A percentile compares a stretch with the other conserved stretches of the same genome.
Evolutionary conservation across 2,888 invertebrate species (phyloP).

Genomic region (Criorhina ranunculi): DNA sequence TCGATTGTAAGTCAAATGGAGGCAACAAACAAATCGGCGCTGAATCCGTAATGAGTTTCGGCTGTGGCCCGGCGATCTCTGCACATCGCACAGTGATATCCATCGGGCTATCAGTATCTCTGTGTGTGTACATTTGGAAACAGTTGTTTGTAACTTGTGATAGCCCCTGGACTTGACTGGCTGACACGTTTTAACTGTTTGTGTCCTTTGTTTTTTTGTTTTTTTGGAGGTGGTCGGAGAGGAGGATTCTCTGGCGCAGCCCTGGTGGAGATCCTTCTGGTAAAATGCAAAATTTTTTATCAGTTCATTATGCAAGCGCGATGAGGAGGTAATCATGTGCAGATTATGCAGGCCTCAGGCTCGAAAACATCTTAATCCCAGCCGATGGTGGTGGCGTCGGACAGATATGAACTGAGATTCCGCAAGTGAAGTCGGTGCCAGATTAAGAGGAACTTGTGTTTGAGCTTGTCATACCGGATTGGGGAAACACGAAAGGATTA

Average conservation of each 20-base stretch:
- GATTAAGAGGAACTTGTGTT: constrained; percentile 52
- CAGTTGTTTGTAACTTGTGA: constrained; percentile 66
- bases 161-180: constrained; percentile 58
- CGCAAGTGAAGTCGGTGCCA: background rate
- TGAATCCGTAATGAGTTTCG: constrained; percentile 81
- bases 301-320: constrained; percentile 74
- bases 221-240: constrained; percentile 1
- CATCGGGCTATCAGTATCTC: constrained; percentile 70
- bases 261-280: constrained; percentile 49
- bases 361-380: constrained; percentile 66
- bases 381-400: background rate
- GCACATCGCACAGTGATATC: constrained; percentile 58
- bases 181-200: constrained; percentile 54
- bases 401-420: constrained; percentile 6
- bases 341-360: constrained; percentile 74
- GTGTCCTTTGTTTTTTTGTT: constrained; percentile 30
- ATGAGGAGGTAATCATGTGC: constrained; percentile 74
- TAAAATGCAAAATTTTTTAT: constrained; percentile 68
- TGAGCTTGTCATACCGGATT: constrained; percentile 62
- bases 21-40: constrained; percentile 83
- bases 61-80: constrained; percentile 48
- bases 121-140: constrained; percentile 61
- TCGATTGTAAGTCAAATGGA: constrained; percentile 83
- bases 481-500: constrained; percentile 57
- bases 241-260: constrained; percentile 24